These are phyloP conservation scores for Hydrotaea diabolus DNA, from an alignment of 2,888 invertebrate species.

Conservation along the genomic window DNA sequence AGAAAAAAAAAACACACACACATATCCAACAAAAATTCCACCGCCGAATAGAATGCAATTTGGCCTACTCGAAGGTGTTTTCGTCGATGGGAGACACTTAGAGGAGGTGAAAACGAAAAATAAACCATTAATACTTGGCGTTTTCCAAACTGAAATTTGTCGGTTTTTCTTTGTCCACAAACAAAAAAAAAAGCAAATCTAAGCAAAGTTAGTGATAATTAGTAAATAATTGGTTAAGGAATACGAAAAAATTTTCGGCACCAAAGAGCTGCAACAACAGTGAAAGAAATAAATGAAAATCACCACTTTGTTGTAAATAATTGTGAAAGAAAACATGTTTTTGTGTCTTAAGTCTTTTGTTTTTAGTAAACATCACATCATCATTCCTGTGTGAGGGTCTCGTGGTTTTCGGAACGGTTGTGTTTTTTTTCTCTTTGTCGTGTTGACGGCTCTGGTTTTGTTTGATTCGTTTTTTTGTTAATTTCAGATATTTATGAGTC, in stretches of 20 bases:
- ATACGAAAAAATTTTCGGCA: not conserved
- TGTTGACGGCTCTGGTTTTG: no score
- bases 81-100: not conserved
- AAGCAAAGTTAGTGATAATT: conserved; percentile 6
- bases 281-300: not conserved
- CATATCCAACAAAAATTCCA: not conserved
- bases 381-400: not conserved
- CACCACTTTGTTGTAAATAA: not conserved
- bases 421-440: not conserved
- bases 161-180: no score
- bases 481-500: not conserved
- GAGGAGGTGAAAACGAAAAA: not conserved
- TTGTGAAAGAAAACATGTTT: conserved; percentile 11
- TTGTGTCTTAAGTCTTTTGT: conserved; percentile 34
- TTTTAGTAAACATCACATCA: not conserved
- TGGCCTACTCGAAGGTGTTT: not conserved
- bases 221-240: not conserved
- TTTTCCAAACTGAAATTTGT: not conserved
- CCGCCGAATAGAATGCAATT: not conserved
- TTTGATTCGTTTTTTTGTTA: no score
- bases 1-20: no score
- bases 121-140: not conserved
- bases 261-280: not conserved
- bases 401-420: not conserved
- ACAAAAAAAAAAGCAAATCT: not conserved